Evolutionary conservation across 2,888 invertebrate species (phyloP), one percentile per base, ranked within the genome.

Genomic region (Epinotia brunnichana): DNA sequence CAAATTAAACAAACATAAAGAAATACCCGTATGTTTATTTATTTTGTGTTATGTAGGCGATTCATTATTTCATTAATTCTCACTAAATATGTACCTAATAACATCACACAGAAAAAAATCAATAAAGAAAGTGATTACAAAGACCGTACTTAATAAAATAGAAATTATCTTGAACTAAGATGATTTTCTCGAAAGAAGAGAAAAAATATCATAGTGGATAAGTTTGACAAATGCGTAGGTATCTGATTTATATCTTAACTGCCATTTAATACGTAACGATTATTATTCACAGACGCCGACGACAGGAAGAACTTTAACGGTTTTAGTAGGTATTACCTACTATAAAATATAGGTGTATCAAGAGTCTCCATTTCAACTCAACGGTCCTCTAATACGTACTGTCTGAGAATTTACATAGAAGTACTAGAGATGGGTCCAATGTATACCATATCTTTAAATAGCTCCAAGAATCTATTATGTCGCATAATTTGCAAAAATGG

Each of bases 271-370:
- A 61, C 24, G 69, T 61, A 35, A 35, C 35, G 4, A 54, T 61
- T 60, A 61, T 69, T 61, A 69, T 69, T 69, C 69, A 61, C 41
- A n/a, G 61, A 24, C 61, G 54, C 17, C 41, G 53, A 51, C 68
- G 60, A 61, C 54, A 69, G 69, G 69, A 61, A 69, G 69, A 54
- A 13, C 61, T 54, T 60, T 54, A 69, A 61, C 69, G 69, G 17
- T 69, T 53, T 53, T 53, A 59, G 57, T 35, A 35, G 35, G 7
- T 57, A 59, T n/a, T n/a, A n/a, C 17, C 15, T 24, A 54, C 54
- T 54, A 69, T 60, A 59, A 53, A 59, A 69, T 69, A 60, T 68
- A 29, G 29, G 29, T 29, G 29, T 29, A 29, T 29, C 7, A 29
- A 5, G 29, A 5, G 29, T 48, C 51, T 48, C 51, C 21, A 51